Evolutionary conservation across 2,797 vertebrate genomes (phyloP), one percentile per base, ranked within the genome.

Genomic region (Oryzias dopingdopingensis): DNA sequence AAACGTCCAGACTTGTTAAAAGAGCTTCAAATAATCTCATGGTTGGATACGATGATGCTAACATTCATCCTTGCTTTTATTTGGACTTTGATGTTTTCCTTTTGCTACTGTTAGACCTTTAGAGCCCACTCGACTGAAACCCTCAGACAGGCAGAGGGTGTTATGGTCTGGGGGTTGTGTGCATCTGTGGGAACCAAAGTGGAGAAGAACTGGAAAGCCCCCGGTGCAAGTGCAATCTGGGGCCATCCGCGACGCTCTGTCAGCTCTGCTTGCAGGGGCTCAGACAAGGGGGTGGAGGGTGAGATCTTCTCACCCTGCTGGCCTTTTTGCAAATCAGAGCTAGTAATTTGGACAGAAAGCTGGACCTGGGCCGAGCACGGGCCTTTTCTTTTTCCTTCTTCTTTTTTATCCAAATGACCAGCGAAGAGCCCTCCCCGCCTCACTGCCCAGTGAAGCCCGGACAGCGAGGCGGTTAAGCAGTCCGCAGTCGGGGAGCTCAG

Each of bases 191-290:
- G 56, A 68, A 66, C 40, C 20, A 52, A 46, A 52, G 64, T 45
- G 53, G 59, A 52, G 61, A 23, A 6, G 41, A 17, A 55, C 47
- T 75, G 76, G 73, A 73, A 79, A 78, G 59, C 74, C 78, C 72
- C 74, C 49, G 12, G 62, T 58, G 81, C 86, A 89, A 88, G 91
- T 91, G 90, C 90, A 92, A 71, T 65, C 84, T 73, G 65, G 81
- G 91, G 90, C 88, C 90, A 92, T 83, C 88, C 86, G 91, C 74
- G 85, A 83, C 87, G 90, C 88, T 91, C 88, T 58, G 76, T 81
- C 90, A 85, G 88, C 89, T 91, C 69, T 59, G 70, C 62, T 69
- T 66, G 48, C 48, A 79, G 81, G 80, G 72, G 79, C 65, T 82
- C 66, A 80, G 81, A 72, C 69, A 3, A 53, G 72, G 65, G 46